Evolutionary conservation across 2,797 vertebrate genomes (phyloP).

Genomic region (Spinus olivaceus): DNA sequence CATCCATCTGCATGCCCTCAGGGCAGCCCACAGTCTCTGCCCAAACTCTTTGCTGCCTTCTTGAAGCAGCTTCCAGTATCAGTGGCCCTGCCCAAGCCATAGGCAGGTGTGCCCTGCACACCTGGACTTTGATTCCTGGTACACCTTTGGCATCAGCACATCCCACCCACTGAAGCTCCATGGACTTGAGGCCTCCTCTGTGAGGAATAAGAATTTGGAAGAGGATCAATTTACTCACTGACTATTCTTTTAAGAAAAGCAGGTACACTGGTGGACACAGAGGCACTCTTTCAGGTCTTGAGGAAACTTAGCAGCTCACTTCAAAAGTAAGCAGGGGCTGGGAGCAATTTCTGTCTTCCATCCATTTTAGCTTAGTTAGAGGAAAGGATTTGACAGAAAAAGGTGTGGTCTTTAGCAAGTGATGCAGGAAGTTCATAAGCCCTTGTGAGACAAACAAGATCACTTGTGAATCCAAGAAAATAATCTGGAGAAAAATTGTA

Average conservation of each 20-base stretch:
- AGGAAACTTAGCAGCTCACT: not conserved
- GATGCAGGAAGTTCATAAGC: not conserved
- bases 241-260: not conserved
- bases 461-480: not conserved
- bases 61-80: not conserved
- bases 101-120: not conserved
- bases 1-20: not conserved
- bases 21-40: not conserved
- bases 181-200: not conserved
- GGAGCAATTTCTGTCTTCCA: not conserved
- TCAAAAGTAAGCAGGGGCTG: not conserved
- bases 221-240: not conserved
- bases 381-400: not conserved
- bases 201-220: not conserved
- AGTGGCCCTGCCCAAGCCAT: not conserved
- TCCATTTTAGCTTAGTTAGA: not conserved
- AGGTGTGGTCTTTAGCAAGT: too few species aligned
- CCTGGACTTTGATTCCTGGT: not conserved
- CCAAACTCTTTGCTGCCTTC: not conserved
- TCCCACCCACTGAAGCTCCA: not conserved
- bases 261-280: not conserved
- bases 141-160: not conserved
- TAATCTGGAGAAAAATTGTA: not conserved
- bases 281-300: not conserved
- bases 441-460: not conserved